A percentile compares a stretch with the other conserved stretches of the same genome.
phyloP scores from a whole-genome alignment of 1,140 invertebrate species.

The Eupristina koningsbergeri region DNA sequence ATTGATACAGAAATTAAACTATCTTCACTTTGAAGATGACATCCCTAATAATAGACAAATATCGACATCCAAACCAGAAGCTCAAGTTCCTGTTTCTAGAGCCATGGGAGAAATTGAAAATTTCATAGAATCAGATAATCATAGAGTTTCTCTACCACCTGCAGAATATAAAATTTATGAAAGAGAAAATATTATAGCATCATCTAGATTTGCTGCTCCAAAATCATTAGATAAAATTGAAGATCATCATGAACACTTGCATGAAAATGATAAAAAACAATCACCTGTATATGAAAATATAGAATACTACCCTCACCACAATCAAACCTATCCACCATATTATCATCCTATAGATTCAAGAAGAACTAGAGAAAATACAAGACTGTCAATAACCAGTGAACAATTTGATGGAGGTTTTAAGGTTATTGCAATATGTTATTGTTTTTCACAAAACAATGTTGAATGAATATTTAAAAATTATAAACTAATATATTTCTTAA shows the following conservation, averaged over 20 bases:
- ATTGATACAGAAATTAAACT: slow-evolving; percentile 70
- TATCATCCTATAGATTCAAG: slow-evolving; percentile 75
- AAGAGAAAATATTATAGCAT: slow-evolving; percentile 79
- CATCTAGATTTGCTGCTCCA: slow-evolving; percentile 84
- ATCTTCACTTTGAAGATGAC: slow-evolving; percentile 69
- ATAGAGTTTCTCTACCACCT: slow-evolving; percentile 50
- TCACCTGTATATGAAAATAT: slow-evolving; percentile 87
- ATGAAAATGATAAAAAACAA: slow-evolving; percentile 58
- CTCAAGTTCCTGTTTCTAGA: slow-evolving; percentile 66
- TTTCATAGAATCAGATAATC: slow-evolving; percentile 69
- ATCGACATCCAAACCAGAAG: slow-evolving; percentile 66
- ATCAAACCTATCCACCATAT: slow-evolving; percentile 75
- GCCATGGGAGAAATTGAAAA: slow-evolving; percentile 74
- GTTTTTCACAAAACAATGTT: not conserved
- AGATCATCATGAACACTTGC: slow-evolving; percentile 57
- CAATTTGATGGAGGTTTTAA: slow-evolving; percentile 75
- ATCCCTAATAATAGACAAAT: slow-evolving; percentile 51
- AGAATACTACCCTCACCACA: slow-evolving; percentile 79
- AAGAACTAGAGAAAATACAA: slow-evolving; percentile 67
- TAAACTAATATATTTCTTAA: too few species aligned
- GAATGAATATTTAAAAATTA: too few species aligned
- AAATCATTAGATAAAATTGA: slow-evolving; percentile 79
- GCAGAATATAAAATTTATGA: slow-evolving; percentile 79
- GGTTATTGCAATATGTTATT: not conserved
- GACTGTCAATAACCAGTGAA: slow-evolving; percentile 71